Base-by-base conservation (phyloP, 2,797 vertebrate genomes). In the Gymnoscopelus microlampas region DNA sequence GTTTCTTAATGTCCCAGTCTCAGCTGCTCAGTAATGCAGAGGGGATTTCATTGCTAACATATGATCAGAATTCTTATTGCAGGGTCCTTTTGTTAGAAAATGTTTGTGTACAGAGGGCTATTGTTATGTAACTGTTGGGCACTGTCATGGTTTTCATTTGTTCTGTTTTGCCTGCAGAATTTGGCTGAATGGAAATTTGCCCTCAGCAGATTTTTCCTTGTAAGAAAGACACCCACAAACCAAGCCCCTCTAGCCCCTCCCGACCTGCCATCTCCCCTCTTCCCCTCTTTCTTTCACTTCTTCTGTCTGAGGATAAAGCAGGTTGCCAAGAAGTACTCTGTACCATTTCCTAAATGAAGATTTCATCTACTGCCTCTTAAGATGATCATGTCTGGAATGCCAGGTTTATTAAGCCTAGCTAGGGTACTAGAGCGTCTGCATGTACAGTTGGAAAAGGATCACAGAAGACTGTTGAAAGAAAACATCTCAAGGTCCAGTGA, bases 281-380 rank as follows among this genome's bases (percentile, higher is more conserved):
- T 64, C 14, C 69, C 67, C 58, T 73, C 53, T 70, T 24, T 62
- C 39, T 44, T 54, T 19, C 70, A 53, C 59, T 53, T 63, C 9
- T 5, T 65, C 63, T 59, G 70, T 77, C 70, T 84, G 73, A 79
- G 82, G 81, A 81, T 78, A 50, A 62, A 81, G 70, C 68, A 54
- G 48, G 48, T 58, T 79, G 78, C 81, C 86, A 88, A 84, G 32
- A 78, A 73, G 63, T 59, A 47, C 61, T 77, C 63, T 79, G 74
- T 44, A 70, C 66, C 77, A 70, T 83, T 88, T 88, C 71, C 77
- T 77, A 84, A 87, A 87, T 77, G 60, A 83, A 77, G 74, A 84
- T 74, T 85, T 86, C 48, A 63, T 85, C 68, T 51, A 29, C 60
- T 73, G 78, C 65, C 70, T 76, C 69, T 66, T 66, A 68, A 86